phyloP scores from a whole-genome alignment of 2,113 vertebrate species.

The Pogonocichla stellata region DNA sequence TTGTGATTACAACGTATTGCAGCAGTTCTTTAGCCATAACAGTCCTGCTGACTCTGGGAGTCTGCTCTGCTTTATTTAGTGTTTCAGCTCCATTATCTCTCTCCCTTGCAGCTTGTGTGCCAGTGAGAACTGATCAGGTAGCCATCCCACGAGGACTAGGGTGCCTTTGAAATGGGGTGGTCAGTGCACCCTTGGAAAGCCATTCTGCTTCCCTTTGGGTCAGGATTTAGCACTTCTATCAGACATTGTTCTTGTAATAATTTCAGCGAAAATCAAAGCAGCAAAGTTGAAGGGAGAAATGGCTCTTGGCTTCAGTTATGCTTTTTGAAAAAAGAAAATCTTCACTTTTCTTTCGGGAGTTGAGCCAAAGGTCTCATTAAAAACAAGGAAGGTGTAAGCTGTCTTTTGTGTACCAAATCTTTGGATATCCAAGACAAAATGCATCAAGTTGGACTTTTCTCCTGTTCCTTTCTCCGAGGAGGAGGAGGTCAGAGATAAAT shows the following conservation, averaged over 20 bases:
- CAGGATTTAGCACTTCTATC: background rate
- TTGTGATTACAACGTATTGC: background rate
- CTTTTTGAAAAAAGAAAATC: background rate
- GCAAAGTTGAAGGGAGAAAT: background rate
- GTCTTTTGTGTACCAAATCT: background rate
- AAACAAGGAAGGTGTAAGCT: background rate
- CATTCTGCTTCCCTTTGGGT: background rate
- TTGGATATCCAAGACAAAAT: background rate
- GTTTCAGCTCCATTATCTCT: background rate
- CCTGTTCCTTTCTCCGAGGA: background rate
- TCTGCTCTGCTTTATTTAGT: background rate
- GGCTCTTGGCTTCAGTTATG: background rate
- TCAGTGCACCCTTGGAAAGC: background rate
- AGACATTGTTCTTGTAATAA: background rate
- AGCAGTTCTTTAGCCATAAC: background rate
- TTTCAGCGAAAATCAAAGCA: conserved; percentile 17
- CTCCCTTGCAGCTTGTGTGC: background rate
- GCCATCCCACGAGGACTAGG: background rate
- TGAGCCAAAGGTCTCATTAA: background rate
- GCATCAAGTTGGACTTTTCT: background rate
- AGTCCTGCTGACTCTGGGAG: background rate
- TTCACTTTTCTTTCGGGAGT: background rate
- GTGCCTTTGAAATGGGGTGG: background rate
- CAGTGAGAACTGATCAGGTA: background rate
- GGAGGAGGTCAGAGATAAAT: background rate